Percentiles rank a stretch among this genome's conserved stretches.
phyloP scores from a whole-genome alignment of 2,888 invertebrate species.

The Paralinhomoeus sp. region DNA sequence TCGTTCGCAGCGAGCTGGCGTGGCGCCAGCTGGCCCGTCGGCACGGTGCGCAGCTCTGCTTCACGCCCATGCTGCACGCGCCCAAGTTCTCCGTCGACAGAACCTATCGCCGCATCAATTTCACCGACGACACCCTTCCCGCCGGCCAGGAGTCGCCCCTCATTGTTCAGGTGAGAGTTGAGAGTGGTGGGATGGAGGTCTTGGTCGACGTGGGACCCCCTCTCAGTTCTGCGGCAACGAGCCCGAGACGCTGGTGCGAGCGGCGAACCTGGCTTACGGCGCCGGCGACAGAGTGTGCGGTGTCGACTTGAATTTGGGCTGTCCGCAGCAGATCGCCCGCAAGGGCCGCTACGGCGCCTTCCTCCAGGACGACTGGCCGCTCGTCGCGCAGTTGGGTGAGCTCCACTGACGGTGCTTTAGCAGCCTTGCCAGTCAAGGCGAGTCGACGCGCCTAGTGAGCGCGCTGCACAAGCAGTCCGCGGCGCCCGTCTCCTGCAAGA shows the following conservation, averaged over 20 bases:
- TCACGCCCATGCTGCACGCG: slow-evolving; percentile 90
- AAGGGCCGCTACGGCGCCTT: slow-evolving; percentile 86
- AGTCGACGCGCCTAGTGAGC: no score
- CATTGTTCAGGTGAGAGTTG: slow-evolving; percentile 55
- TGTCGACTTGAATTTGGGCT: slow-evolving; percentile 87
- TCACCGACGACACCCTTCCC: slow-evolving; percentile 30
- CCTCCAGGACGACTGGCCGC: slow-evolving; percentile 35
- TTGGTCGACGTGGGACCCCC: no score
- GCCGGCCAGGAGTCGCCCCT: slow-evolving; percentile 68
- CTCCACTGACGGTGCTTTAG: no score
- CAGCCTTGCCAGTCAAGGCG: no score
- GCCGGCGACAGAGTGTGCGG: slow-evolving; percentile 84
- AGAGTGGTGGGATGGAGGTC: no score
- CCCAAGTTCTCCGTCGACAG: slow-evolving; percentile 63
- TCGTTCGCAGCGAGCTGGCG: slow-evolving; percentile 16
- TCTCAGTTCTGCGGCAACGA: slow-evolving; percentile 88
- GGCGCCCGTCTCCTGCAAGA: slow-evolving; percentile 84
- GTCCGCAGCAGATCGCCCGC: slow-evolving; percentile 89
- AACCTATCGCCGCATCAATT: slow-evolving; percentile 62
- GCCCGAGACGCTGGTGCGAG: slow-evolving; percentile 51
- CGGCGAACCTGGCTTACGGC: slow-evolving; percentile 44
- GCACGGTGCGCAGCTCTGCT: slow-evolving; percentile 76
- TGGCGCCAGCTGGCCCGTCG: slow-evolving; percentile 46
- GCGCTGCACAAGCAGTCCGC: background rate
- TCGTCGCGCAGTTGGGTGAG: slow-evolving; percentile 55